Evolutionary conservation across 1,140 invertebrate species (phyloP).

Genomic region (Asobara japonica): DNA sequence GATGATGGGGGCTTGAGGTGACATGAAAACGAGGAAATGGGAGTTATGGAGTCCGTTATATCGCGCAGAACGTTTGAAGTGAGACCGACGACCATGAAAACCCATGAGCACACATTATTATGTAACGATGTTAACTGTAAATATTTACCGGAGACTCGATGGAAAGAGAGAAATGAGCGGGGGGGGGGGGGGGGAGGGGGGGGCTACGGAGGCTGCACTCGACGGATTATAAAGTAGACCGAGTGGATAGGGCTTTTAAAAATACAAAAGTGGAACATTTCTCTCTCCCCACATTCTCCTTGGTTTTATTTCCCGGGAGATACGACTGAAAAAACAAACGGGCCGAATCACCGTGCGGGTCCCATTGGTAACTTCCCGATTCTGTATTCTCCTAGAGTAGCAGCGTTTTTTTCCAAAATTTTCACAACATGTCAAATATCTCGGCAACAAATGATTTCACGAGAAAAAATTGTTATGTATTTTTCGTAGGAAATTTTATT

Average conservation of each 20-base stretch:
- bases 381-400: too few species aligned
- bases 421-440: too few species aligned
- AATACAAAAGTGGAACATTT: conserved; percentile 53
- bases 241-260: conserved; percentile 44
- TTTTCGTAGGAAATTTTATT: too few species aligned
- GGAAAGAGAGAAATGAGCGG: conserved; percentile 28
- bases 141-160: conserved; percentile 53
- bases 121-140: conserved; percentile 59
- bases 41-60: conserved; percentile 37
- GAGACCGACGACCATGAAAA: conserved; percentile 20
- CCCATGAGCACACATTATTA: conserved; percentile 44
- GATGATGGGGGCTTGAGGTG: background rate
- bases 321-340: background rate
- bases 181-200: conserved; percentile 35
- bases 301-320: background rate
- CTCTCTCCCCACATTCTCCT: conserved; percentile 16
- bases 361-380: too few species aligned
- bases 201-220: conserved; percentile 15
- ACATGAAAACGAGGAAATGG: conserved; percentile 7
- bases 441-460: too few species aligned
- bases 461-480: too few species aligned
- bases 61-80: conserved; percentile 24
- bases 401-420: too few species aligned
- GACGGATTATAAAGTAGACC: conserved; percentile 33
- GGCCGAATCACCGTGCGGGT: too few species aligned